A percentile compares a stretch with the other conserved stretches of the same genome.
Conservation (phyloP, 2,113 vertebrate genomes). For the Dromaius novaehollandiae region DNA sequence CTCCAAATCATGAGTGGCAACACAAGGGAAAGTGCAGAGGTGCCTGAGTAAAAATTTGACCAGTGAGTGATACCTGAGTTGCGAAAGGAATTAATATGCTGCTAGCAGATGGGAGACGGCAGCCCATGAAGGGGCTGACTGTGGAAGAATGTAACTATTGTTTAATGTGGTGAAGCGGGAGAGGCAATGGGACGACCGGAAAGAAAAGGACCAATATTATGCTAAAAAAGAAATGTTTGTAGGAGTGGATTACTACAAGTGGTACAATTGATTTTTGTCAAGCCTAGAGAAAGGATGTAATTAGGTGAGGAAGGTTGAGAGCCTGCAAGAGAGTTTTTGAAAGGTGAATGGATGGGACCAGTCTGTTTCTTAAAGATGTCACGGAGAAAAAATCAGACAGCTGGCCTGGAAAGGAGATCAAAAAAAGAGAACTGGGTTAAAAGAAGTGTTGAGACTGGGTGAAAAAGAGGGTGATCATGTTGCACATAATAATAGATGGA, state of each 20-base stretch:
- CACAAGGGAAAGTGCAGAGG: neutral
- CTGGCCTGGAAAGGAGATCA: neutral
- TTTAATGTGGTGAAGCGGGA: neutral
- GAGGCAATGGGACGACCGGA: neutral
- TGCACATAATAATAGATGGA: neutral
- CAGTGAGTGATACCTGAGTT: neutral
- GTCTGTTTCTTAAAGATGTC: neutral
- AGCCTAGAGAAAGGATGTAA: neutral
- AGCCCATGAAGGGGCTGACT: neutral
- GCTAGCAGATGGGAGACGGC: neutral
- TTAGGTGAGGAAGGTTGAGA: neutral
- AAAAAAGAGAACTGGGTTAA: neutral
- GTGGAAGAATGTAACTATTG: neutral
- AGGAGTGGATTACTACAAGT: neutral
- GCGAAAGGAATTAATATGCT: neutral
- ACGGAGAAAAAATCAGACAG: neutral
- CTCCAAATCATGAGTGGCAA: neutral
- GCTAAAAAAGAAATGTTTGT: neutral
- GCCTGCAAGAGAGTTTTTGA: neutral
- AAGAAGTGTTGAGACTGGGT: conserved; percentile 4
- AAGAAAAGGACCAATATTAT: neutral
- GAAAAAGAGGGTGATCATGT: neutral
- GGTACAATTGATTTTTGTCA: neutral
- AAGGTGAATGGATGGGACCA: neutral
- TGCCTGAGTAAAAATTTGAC: neutral